Evolutionary conservation across 2,797 vertebrate genomes (phyloP).

Genomic region (Sphaeramia orbicularis): DNA sequence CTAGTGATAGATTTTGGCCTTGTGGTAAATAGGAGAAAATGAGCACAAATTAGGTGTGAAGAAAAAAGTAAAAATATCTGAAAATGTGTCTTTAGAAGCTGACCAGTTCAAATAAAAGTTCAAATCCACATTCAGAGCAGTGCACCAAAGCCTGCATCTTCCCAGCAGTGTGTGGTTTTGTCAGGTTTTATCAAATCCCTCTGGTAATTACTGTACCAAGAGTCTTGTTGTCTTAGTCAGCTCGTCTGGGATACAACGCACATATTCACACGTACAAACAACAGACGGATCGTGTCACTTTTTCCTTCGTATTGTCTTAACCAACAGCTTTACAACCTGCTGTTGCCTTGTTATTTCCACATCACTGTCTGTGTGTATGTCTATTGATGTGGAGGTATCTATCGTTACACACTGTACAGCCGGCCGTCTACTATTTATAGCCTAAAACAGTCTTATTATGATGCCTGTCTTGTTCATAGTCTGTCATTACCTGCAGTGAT

Average conservation of each 20-base stretch:
- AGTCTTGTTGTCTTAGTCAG: slow-evolving; percentile 31
- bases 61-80: no score
- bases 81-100: not conserved
- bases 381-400: slow-evolving; percentile 52
- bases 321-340: slow-evolving; percentile 8
- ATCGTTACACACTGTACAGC: slow-evolving; percentile 37
- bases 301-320: slow-evolving; percentile 33
- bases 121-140: slow-evolving; percentile 3
- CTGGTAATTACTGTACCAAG: slow-evolving; percentile 3
- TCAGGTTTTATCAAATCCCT: not conserved
- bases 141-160: not conserved
- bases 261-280: slow-evolving; percentile 11
- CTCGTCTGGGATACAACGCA: slow-evolving; percentile 22
- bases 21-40: no score
- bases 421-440: slow-evolving; percentile 27
- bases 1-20: no score
- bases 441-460: slow-evolving; percentile 11
- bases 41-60: no score
- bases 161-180: slow-evolving; percentile 1
- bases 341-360: slow-evolving; percentile 10
- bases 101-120: slow-evolving; percentile 10
- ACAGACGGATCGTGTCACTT: slow-evolving; percentile 43
- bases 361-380: slow-evolving; percentile 51
- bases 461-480: slow-evolving; percentile 1
- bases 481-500: slow-evolving; percentile 25